Base-by-base conservation (phyloP, 2,113 vertebrate genomes). In the Morone saxatilis region DNA sequence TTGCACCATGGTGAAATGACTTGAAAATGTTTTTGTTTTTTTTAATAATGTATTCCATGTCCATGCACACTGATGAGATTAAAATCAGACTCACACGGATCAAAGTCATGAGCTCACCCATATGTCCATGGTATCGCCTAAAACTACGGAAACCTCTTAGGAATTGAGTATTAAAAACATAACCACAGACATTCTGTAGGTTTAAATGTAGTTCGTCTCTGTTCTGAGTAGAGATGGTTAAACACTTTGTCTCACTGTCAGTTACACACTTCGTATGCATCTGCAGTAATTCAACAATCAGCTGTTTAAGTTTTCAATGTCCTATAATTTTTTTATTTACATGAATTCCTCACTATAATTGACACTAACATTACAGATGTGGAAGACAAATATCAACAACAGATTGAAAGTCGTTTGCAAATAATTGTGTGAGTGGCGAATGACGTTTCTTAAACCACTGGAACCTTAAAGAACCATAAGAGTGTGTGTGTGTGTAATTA, bases 101-200 rank as follows among this genome's bases (percentile, higher is more conserved):
- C 54, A 4, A 73, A 78, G 6, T 11, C 16, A 68, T 7, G 22
- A 38, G 16, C 25, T 50, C 14, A 63, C 56, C 47, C 8, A 9
- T 48, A 2, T 59, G 67, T 36, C 6, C 17, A 83, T 95, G 91
- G 95, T 94, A 88, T 80, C 65, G 73, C 66, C 94, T 43, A 62
- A 77, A 92, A 90, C 92, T 95, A 95, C 93, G 94, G 94, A 78
- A 87, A 54, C 80, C 72, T 25, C 22, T 16, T 45, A 88, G 88
- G 72, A 25, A 69, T 73, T 60, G 22, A 62, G 13, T 16, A 48
- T 41, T 1, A n/a, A 40, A 47, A 69, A 75, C 43, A 76, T 6
- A 68, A 41, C 17, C 17, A 45, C 17, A 17, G 4, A 36, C 3
- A 43, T 67, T 61, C 0, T 22, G 22, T 16, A 12, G 36, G 65